phyloP scores from a whole-genome alignment of 2,113 vertebrate genomes.

The Pachypanchax playfairii region DNA sequence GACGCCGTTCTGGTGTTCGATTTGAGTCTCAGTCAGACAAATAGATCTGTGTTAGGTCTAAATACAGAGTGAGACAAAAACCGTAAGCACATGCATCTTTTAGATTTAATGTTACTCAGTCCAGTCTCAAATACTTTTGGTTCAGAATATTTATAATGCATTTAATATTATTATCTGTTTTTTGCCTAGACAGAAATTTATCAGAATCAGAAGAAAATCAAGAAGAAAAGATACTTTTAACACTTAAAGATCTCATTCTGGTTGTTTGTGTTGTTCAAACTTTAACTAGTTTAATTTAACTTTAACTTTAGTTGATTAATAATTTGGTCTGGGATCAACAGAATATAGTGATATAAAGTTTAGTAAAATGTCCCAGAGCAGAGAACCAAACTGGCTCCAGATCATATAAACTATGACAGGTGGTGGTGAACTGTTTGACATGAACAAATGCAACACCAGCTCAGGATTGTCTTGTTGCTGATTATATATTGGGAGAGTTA shows the following conservation, averaged over 20 bases:
- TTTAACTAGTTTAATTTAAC: too few species aligned
- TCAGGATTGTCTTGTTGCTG: too few species aligned
- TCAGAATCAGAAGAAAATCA: too few species aligned
- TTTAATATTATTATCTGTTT: too few species aligned
- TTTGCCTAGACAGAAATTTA: too few species aligned
- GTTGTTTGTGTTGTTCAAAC: too few species aligned
- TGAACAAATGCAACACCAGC: not conserved
- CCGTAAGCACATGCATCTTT: constrained; percentile 18
- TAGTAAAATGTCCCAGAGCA: not conserved
- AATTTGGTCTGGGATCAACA: too few species aligned
- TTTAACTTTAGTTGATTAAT: too few species aligned
- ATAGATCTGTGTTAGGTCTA: constrained; percentile 30
- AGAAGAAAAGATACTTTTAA: too few species aligned
- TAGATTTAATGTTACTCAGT: constrained; percentile 20
- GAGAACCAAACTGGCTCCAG: not conserved
- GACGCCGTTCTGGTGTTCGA: constrained; percentile 28
- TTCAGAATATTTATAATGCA: not conserved
- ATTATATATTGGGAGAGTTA: too few species aligned
- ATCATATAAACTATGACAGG: not conserved
- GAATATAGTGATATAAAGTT: not conserved
- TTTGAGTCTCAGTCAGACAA: constrained; percentile 19
- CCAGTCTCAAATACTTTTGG: not conserved
- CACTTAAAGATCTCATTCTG: too few species aligned
- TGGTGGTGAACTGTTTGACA: not conserved
- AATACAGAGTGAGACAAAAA: not conserved